Percentiles rank a stretch among this genome's conserved stretches.
These are phyloP conservation scores for Rhipidura dahli DNA, from an alignment of 2,113 vertebrate species.

Conservation along the genomic window DNA sequence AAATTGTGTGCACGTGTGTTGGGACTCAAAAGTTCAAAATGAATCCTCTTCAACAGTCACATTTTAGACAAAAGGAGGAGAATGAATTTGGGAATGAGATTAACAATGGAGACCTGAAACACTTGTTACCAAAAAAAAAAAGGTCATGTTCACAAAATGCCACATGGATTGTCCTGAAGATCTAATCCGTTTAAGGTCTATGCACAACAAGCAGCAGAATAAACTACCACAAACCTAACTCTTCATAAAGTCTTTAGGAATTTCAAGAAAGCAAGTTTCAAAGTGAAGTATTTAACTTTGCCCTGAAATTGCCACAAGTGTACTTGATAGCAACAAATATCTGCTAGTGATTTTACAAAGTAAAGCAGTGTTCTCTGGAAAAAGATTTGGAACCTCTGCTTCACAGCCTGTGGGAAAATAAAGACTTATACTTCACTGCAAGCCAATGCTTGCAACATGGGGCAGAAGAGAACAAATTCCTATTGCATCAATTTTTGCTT, in stretches of 20 bases:
- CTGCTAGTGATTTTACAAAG: neutral
- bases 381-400: neutral
- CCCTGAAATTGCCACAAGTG: neutral
- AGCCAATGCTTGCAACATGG: neutral
- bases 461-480: neutral
- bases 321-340: neutral
- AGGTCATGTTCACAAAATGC: neutral
- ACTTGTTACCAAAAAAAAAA: neutral
- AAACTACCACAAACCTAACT: neutral
- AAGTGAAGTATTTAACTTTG: neutral
- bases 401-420: neutral
- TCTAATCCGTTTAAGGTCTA: neutral
- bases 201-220: neutral
- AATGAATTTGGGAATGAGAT: slow-evolving; percentile 28
- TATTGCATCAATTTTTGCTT: neutral
- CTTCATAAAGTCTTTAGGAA: neutral
- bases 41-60: slow-evolving; percentile 22
- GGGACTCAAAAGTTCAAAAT: neutral
- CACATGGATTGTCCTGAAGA: neutral
- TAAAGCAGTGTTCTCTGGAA: neutral
- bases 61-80: slow-evolving; percentile 39
- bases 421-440: neutral
- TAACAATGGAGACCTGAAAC: slow-evolving; percentile 42
- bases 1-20: neutral
- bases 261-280: neutral